A percentile compares a stretch with the other conserved stretches of the same genome.
phyloP scores from a whole-genome alignment of 2,888 invertebrate genomes.

The Pimpla rufipes region DNA sequence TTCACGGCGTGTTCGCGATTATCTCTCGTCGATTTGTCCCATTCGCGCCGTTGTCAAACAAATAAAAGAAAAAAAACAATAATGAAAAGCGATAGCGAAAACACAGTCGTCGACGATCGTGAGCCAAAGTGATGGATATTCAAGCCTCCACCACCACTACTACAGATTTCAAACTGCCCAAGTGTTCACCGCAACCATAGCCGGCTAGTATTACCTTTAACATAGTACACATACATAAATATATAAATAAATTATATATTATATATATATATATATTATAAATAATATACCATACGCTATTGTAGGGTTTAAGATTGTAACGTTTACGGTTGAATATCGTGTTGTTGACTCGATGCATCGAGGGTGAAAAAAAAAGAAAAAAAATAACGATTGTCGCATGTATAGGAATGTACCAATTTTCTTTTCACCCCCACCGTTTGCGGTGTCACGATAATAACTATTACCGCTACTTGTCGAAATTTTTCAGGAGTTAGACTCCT shows the following conservation, averaged over 20 bases:
- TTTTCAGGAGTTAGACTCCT: background rate
- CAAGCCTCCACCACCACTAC: conserved; percentile 33
- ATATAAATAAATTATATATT: conserved; percentile 43
- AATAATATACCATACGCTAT: conserved; percentile 50
- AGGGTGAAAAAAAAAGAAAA: conserved; percentile 1
- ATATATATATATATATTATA: conserved; percentile 46
- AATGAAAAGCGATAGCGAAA: conserved; percentile 7
- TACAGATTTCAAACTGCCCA: conserved; percentile 83
- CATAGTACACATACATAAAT: conserved; percentile 71
- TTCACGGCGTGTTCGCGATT: conserved; percentile 34
- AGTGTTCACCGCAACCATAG: conserved; percentile 82
- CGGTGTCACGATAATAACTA: conserved; percentile 12
- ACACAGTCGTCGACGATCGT: conserved; percentile 29
- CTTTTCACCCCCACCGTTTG: conserved; percentile 1
- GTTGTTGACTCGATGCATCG: conserved; percentile 58
- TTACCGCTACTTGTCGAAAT: conserved; percentile 9
- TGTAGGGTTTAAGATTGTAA: conserved; percentile 49
- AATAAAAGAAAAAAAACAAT: conserved; percentile 3
- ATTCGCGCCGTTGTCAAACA: conserved; percentile 2
- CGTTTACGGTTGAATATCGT: conserved; percentile 61
- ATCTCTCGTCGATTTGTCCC: conserved; percentile 1
- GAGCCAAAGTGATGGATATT: conserved; percentile 57
- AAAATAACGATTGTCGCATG: conserved; percentile 44
- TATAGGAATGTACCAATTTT: conserved; percentile 36
- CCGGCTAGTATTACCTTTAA: conserved; percentile 79